Conservation (phyloP, 64 coral and sea anemone species). For the Exaiptasia diaphana region DNA sequence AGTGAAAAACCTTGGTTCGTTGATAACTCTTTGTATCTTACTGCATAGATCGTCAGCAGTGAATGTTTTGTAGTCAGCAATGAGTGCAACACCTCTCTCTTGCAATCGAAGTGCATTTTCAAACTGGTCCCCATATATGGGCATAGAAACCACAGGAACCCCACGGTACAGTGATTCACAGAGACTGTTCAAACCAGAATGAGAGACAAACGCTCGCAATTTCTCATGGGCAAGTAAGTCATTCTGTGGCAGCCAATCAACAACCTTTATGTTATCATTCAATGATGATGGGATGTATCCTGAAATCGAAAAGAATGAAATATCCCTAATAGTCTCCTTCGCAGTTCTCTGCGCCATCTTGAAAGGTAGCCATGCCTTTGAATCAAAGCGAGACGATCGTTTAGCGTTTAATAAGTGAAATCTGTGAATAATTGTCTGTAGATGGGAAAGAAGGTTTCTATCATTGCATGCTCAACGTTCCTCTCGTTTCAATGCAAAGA, state of each 20-base stretch:
- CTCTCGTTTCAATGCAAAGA: too few species aligned
- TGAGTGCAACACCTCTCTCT: constrained; percentile 11
- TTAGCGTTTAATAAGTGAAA: not conserved
- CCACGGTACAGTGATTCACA: constrained; percentile 30
- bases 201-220: constrained; percentile 34
- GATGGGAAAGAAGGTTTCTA: too few species aligned
- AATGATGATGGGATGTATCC: constrained; percentile 22
- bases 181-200: constrained; percentile 26
- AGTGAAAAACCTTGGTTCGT: not conserved
- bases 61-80: not conserved
- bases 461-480: too few species aligned
- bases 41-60: not conserved
- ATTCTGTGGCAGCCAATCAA: constrained; percentile 54
- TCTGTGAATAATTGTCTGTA: too few species aligned
- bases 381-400: too few species aligned
- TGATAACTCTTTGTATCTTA: not conserved
- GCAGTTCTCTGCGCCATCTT: too few species aligned
- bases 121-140: constrained; percentile 29
- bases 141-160: constrained; percentile 28
- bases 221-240: constrained; percentile 24
- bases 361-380: too few species aligned
- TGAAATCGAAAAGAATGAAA: too few species aligned
- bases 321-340: too few species aligned
- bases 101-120: not conserved
- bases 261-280: constrained; percentile 29